phyloP scores from a whole-genome alignment of 2,888 invertebrate species.

The Drosophila subsilvestris region DNA sequence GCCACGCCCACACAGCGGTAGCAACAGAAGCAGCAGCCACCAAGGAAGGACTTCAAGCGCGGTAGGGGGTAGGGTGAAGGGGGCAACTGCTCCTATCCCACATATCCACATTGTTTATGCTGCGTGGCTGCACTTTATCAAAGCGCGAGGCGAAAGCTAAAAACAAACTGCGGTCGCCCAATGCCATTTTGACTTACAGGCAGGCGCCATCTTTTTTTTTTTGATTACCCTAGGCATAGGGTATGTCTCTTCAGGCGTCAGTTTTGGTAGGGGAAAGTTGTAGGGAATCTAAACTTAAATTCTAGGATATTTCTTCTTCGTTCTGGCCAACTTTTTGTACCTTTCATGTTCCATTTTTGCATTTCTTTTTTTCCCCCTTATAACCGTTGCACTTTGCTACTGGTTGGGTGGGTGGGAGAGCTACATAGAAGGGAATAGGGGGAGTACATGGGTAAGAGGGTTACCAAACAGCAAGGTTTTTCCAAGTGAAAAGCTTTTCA shows the following conservation, averaged over 20 bases:
- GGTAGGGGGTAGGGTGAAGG: not conserved
- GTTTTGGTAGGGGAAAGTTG: not conserved
- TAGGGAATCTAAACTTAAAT: not conserved
- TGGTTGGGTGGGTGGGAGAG: not conserved
- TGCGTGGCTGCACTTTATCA: slow-evolving; percentile 77
- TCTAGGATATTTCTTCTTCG: not conserved
- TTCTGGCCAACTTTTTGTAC: not conserved
- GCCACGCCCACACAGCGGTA: slow-evolving; percentile 33
- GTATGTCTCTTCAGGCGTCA: not conserved
- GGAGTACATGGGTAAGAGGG: slow-evolving; percentile 1
- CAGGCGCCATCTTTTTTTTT: slow-evolving; percentile 18
- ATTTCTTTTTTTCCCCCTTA: slow-evolving; percentile 1
- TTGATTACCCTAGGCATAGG: not conserved
- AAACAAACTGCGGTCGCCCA: slow-evolving; percentile 70
- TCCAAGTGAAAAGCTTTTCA: slow-evolving; percentile 62
- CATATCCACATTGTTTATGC: slow-evolving; percentile 73
- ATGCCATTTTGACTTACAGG: slow-evolving; percentile 66
- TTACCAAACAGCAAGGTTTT: slow-evolving; percentile 3
- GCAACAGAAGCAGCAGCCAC: not conserved
- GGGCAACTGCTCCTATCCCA: slow-evolving; percentile 21
- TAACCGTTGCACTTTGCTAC: slow-evolving; percentile 50
- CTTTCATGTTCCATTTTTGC: not conserved
- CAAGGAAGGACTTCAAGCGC: not conserved
- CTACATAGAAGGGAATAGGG: slow-evolving; percentile 2
- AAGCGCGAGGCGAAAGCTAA: slow-evolving; percentile 62